Evolutionary conservation across 2,113 vertebrate species (phyloP).

Genomic region (Tachycineta bicolor): DNA sequence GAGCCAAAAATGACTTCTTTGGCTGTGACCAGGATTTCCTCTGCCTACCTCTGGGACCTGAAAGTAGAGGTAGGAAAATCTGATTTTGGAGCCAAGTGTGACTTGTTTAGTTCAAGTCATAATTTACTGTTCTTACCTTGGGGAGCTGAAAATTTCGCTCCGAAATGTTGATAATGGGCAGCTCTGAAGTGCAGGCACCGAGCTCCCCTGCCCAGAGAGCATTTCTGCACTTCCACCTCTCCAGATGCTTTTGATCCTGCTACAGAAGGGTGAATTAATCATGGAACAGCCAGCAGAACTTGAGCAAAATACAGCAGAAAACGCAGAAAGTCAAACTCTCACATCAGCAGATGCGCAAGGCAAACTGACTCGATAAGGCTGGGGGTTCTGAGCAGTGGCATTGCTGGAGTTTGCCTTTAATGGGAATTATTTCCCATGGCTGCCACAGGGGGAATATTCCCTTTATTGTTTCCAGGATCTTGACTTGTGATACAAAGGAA

Average conservation of each 20-base stretch:
- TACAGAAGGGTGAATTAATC: slow-evolving; percentile 49
- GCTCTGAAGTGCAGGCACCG: slow-evolving; percentile 69
- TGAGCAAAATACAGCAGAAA: background rate
- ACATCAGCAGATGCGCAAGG: background rate
- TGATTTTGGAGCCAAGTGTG: slow-evolving; percentile 81
- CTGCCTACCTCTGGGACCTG: slow-evolving; percentile 80
- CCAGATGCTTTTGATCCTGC: slow-evolving; percentile 73
- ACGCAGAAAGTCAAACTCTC: background rate
- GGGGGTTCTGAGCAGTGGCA: background rate
- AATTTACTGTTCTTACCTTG: slow-evolving; percentile 77
- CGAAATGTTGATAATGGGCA: slow-evolving; percentile 72
- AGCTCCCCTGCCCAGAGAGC: slow-evolving; percentile 69
- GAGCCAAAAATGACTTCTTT: slow-evolving; percentile 81
- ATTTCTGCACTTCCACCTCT: slow-evolving; percentile 69
- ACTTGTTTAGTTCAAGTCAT: slow-evolving; percentile 77
- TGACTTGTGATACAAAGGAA: slow-evolving; percentile 6
- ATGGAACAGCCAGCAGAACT: slow-evolving; percentile 24
- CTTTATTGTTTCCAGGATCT: background rate
- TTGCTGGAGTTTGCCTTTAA: background rate
- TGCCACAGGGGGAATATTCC: background rate
- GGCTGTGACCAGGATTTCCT: slow-evolving; percentile 84
- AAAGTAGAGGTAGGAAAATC: slow-evolving; percentile 81
- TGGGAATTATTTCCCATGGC: background rate
- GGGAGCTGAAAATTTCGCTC: slow-evolving; percentile 69
- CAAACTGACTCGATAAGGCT: background rate